phyloP scores from a whole-genome alignment of 2,113 vertebrate genomes.

The Dendropsophus ebraccatus region DNA sequence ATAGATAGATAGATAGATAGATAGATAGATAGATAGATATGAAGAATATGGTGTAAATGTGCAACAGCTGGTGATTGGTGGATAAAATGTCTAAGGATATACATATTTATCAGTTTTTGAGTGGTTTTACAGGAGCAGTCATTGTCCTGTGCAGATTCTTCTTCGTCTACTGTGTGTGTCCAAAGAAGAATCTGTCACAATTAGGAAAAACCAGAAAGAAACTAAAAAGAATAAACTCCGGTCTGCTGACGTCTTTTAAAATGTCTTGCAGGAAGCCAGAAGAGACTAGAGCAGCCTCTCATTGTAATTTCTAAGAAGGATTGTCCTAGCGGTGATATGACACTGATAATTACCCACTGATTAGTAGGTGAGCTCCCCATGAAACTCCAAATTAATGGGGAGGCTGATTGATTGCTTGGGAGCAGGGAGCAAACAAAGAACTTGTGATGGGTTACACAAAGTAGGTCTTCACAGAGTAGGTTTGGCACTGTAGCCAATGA shows the following conservation, averaged over 20 bases:
- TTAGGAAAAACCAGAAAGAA: background rate
- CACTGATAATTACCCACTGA: conserved; percentile 56
- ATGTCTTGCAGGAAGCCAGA: background rate
- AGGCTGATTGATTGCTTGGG: conserved; percentile 41
- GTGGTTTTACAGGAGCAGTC: background rate
- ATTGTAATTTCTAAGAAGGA: conserved; percentile 45
- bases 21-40: too few species aligned
- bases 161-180: background rate
- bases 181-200: background rate
- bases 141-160: background rate
- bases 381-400: conserved; percentile 42
- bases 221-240: background rate
- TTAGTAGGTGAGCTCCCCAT: conserved; percentile 54
- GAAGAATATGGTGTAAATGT: too few species aligned
- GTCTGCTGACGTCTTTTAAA: background rate
- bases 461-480: conserved; percentile 5
- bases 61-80: too few species aligned
- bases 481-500: background rate
- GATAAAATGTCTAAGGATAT: too few species aligned
- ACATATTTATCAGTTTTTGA: too few species aligned
- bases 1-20: too few species aligned
- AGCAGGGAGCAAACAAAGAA: conserved; percentile 28
- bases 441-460: conserved; percentile 1
- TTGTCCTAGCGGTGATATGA: conserved; percentile 50
- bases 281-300: conserved; percentile 40